phyloP scores from a whole-genome alignment of 2,888 invertebrate species.

The Acleris sparsana region DNA sequence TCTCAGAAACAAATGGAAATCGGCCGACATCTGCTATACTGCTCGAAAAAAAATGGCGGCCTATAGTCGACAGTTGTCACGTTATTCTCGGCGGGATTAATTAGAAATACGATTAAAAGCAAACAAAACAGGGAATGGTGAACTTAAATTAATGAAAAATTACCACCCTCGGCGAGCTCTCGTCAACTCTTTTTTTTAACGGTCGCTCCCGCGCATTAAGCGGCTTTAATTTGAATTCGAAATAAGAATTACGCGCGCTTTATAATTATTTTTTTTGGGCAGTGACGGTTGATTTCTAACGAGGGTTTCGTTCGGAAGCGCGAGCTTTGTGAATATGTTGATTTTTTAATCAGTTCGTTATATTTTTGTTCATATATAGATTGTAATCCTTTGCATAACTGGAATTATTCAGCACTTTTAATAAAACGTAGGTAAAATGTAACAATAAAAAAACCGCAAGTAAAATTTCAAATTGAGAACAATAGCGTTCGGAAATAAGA shows the following conservation, averaged over 20 bases:
- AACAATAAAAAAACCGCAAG: conserved; percentile 4
- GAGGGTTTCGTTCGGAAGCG: conserved; percentile 61
- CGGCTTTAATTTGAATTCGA: conserved; percentile 84
- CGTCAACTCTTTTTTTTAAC: conserved; percentile 83
- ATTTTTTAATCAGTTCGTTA: conserved; percentile 35
- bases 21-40: conserved; percentile 83
- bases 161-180: conserved; percentile 82
- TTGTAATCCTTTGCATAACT: conserved; percentile 1
- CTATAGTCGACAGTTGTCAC: conserved; percentile 83
- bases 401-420: background rate
- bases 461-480: conserved; percentile 52
- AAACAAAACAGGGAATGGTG: conserved; percentile 84
- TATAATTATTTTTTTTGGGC: conserved; percentile 80
- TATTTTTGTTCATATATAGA: conserved; percentile 7
- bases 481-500: conserved; percentile 62
- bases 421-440: conserved; percentile 1
- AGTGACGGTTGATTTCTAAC: conserved; percentile 76
- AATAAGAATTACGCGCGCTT: conserved; percentile 84
- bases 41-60: conserved; percentile 77
- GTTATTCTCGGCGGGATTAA: conserved; percentile 84
- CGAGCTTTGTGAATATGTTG: conserved; percentile 47
- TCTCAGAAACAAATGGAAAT: conserved; percentile 84
- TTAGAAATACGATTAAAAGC: conserved; percentile 84
- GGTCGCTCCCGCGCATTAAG: conserved; percentile 84
- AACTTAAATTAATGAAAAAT: conserved; percentile 85